phyloP scores from a whole-genome alignment of 2,888 invertebrate species.

The Ormyrus nitidulus region DNA sequence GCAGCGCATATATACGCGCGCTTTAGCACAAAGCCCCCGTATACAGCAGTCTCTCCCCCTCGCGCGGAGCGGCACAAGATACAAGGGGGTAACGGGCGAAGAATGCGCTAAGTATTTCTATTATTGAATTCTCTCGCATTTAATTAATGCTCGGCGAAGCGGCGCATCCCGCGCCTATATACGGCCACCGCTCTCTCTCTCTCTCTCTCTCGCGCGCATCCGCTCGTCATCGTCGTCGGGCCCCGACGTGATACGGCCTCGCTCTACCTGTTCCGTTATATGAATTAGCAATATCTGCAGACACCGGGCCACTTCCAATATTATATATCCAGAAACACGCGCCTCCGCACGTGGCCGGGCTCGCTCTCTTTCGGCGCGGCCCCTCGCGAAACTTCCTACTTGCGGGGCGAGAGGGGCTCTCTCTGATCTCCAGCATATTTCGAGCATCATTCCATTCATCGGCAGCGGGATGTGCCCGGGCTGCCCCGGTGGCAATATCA shows the following conservation, averaged over 20 bases:
- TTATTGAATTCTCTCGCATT: conserved; percentile 57
- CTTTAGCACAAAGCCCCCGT: neutral
- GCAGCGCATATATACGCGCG: neutral
- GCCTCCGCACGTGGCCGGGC: conserved; percentile 20
- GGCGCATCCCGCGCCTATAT: conserved; percentile 2
- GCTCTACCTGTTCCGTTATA: conserved; percentile 49
- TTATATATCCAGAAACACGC: neutral
- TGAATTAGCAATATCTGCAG: conserved; percentile 42
- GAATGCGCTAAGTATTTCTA: conserved; percentile 56
- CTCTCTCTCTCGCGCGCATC: no score
- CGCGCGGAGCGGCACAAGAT: neutral
- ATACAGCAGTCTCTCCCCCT: conserved; percentile 16
- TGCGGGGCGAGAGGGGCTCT: conserved; percentile 33
- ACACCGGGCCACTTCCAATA: neutral
- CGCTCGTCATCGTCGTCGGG: no score
- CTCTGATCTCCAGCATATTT: conserved; percentile 63
- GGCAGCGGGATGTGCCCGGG: conserved; percentile 44
- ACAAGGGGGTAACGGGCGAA: conserved; percentile 37
- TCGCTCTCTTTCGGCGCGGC: conserved; percentile 5
- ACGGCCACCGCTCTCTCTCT: no score
- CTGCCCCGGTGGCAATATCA: conserved; percentile 69
- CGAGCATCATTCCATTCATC: conserved; percentile 64
- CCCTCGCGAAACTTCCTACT: conserved; percentile 21
- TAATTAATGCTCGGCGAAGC: conserved; percentile 56
- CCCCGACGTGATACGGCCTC: no score